Evolutionary conservation across 2,113 vertebrate genomes (phyloP), one percentile per base, ranked within the genome.

Genomic region (Gracilinanus agilis): DNA sequence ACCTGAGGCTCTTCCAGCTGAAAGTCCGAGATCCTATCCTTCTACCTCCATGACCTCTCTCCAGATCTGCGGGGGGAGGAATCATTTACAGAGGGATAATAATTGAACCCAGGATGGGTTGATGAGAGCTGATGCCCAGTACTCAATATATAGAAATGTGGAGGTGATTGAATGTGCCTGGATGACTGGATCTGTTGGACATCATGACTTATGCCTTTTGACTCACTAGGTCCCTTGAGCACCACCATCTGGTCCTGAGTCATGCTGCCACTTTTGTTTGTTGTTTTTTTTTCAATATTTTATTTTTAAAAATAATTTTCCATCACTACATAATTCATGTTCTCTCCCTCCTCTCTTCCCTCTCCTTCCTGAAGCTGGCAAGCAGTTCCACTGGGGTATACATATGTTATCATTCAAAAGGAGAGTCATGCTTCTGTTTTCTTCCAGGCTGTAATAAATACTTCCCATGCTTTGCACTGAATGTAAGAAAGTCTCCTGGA

Each of bases 371-470:
- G 91, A 90, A 92, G 89, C 55, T 44, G 61, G 2, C 49, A 49
- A 49, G 49, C 49, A 49, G 49, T 49, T 49, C 49, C 49, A 49
- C 49, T 49, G 49, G 49, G 49, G 49, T 49, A 49, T 49, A 49
- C 49, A 49, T 49, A 5, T 49, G 49, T 49, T 49, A 49, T 49
- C 49, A 49, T 49, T 49, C 49, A 49, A 5, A 55, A 91, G 0
- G 27, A 25, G 16, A 0, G 9, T 24, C 3, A 29, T 53, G 1
- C 54, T 53, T 24, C 55, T 93, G 83, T 34, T 95, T 95, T 89
- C 92, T 97, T 96, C 44, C 98, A 99, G 99, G 98, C 29, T 99
- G 99, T 44, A 67, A 98, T 0, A 92, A 96, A n/a, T 98, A 96
- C 95, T 99, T 98, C 54, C 97, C 95, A 0, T 99, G 98, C 96